These are phyloP conservation scores for Manacus vitellinus DNA, from an alignment of 2,113 vertebrate species.

Conservation along the genomic window DNA sequence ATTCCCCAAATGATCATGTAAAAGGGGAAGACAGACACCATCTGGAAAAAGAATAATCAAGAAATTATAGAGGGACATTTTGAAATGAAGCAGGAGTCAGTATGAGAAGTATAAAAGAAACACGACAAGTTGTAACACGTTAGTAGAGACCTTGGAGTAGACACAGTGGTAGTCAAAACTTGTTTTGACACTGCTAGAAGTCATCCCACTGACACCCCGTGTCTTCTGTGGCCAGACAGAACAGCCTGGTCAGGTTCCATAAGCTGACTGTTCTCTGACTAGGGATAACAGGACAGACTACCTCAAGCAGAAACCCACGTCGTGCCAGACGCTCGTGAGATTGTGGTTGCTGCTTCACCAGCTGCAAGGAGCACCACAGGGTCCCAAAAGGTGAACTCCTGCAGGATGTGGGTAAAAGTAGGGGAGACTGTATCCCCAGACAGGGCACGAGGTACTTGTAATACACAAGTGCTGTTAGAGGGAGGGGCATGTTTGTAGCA, in stretches of 20 bases:
- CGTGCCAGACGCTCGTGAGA: fast-evolving
- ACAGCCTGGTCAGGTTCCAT: background rate
- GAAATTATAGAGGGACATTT: background rate
- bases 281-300: background rate
- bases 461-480: background rate
- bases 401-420: background rate
- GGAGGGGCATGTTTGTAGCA: fast-evolving
- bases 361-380: background rate
- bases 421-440: background rate
- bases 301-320: background rate
- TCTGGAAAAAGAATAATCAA: background rate
- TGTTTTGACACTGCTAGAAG: background rate
- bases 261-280: background rate
- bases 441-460: background rate
- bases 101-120: background rate
- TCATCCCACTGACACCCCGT: background rate
- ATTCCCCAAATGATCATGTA: background rate
- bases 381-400: background rate
- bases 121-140: background rate
- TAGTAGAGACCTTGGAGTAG: background rate
- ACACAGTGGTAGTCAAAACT: background rate
- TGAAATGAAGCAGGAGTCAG: background rate
- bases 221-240: background rate
- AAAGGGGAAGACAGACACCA: background rate
- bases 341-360: fast-evolving